A percentile compares a stretch with the other conserved stretches of the same genome.
Evolutionary conservation across 2,797 vertebrate species (phyloP).

Genomic region (Hapalemur alaotrensis): DNA sequence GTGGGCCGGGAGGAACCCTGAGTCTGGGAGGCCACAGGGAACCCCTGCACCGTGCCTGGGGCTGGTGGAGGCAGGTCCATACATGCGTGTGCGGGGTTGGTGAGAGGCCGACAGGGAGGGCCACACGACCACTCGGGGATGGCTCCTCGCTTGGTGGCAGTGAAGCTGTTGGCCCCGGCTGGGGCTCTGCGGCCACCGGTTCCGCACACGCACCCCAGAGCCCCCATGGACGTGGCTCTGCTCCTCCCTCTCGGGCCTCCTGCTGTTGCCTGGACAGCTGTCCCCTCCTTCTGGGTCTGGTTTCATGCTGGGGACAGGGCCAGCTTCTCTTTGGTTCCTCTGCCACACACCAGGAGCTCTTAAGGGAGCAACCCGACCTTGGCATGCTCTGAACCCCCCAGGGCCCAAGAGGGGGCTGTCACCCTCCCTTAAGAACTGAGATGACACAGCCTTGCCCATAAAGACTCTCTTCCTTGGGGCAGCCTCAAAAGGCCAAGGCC

Average conservation of each 20-base stretch:
- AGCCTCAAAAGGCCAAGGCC: not conserved
- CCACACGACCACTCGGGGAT: not conserved
- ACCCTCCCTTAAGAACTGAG: not conserved
- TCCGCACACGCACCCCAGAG: not conserved
- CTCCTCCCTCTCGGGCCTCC: not conserved
- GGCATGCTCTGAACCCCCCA: not conserved
- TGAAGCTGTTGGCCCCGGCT: not conserved
- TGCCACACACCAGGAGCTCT: not conserved
- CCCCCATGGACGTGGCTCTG: fast-evolving
- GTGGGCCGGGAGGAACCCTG: not conserved
- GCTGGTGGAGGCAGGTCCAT: not conserved
- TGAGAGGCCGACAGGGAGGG: not conserved
- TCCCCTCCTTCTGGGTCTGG: not conserved
- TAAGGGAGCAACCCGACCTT: not conserved
- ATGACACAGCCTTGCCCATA: not conserved
- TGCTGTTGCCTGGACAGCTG: not conserved
- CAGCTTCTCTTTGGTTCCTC: not conserved
- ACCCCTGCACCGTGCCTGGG: not conserved
- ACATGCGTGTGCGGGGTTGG: fast-evolving
- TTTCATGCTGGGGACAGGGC: not conserved
- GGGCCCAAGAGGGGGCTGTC: not conserved
- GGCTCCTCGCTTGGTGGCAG: not conserved
- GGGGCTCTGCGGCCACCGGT: fast-evolving
- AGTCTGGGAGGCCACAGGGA: not conserved
- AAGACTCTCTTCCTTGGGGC: not conserved